Percentiles rank a stretch among this genome's conserved stretches.
Conservation (phyloP, 2,888 invertebrate species). For the Cosmorhoe ocellata region DNA sequence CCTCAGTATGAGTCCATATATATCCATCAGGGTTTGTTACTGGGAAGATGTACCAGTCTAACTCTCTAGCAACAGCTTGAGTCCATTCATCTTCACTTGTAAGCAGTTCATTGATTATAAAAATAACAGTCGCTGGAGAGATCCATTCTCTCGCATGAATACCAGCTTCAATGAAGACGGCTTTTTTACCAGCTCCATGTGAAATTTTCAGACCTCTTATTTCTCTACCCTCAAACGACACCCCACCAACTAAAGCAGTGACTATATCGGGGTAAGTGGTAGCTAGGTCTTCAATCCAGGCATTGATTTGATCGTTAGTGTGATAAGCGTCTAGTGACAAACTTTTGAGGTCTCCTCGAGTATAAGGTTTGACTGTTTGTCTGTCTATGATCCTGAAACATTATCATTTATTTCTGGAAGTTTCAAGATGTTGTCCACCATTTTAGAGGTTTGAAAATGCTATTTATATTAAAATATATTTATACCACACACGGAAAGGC, state of each 20-base stretch:
- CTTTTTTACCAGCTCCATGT: constrained; percentile 40
- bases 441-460: no score
- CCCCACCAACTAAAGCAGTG: constrained; percentile 63
- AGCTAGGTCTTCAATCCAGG: constrained; percentile 80
- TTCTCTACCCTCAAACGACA: constrained; percentile 55
- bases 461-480: no score
- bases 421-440: no score
- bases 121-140: constrained; percentile 84
- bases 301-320: constrained; percentile 80
- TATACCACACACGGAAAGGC: no score
- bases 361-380: constrained; percentile 51
- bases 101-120: constrained; percentile 86
- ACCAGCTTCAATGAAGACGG: constrained; percentile 74
- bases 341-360: constrained; percentile 35
- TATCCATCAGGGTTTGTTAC: constrained; percentile 90
- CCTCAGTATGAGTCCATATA: constrained; percentile 83
- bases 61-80: constrained; percentile 81
- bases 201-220: constrained; percentile 74
- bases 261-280: constrained; percentile 71
- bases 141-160: constrained; percentile 92
- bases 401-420: background rate
- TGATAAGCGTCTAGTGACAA: constrained; percentile 82
- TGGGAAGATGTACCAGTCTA: constrained; percentile 90
- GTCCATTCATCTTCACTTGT: constrained; percentile 79
- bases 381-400: constrained; percentile 68